Base-by-base conservation (phyloP, 2,797 vertebrate species). In the Rhyacichthys aspro region DNA sequence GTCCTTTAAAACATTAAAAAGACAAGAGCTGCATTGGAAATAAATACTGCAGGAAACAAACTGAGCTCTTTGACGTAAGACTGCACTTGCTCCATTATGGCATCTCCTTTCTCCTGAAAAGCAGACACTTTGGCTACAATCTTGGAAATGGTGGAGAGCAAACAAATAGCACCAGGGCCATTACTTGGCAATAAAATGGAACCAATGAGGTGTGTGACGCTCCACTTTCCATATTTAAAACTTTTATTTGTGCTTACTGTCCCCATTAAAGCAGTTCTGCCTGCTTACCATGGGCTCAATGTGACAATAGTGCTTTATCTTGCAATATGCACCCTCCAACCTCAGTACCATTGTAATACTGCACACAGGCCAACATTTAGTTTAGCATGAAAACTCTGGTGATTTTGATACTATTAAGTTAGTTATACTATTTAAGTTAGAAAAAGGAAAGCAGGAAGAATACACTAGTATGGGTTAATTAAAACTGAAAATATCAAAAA, bases 151-250 rank as follows among this genome's bases (percentile, higher is more conserved):
- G n/a, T 82, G 80, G 74, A 88, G 81, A 78, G 75, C 83, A 87
- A 91, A 87, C 74, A 86, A 82, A 86, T 36, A 66, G 72, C 66
- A 69, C 54, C 58, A 37, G 63, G 63, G 63, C 79, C 74, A 85
- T 90, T 89, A 86, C 73, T 63, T 64, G 64, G 73, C 75, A 80
- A 89, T 91, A 89, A 91, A 90, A 72, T 44, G 57, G 65, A 89
- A 73, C 72, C 79, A 91, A 90, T 91, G 90, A 89, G 83, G 83
- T 86, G 83, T 88, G 81, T 60, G 36, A 72, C 63, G 67, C 48
- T 58, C 72, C 39, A 48, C 76, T 87, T 88, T 86, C 85, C 83
- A 86, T 83, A 77, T 81, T 72, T 74, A 85, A 81, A 88, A 81
- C 69, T 50, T 66, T 65, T 81, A 70, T 78, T 81, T 79, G 71